These are phyloP conservation scores for Sebastes trivittatus DNA, from an alignment of 2,797 vertebrate genomes.

Conservation along the genomic window DNA sequence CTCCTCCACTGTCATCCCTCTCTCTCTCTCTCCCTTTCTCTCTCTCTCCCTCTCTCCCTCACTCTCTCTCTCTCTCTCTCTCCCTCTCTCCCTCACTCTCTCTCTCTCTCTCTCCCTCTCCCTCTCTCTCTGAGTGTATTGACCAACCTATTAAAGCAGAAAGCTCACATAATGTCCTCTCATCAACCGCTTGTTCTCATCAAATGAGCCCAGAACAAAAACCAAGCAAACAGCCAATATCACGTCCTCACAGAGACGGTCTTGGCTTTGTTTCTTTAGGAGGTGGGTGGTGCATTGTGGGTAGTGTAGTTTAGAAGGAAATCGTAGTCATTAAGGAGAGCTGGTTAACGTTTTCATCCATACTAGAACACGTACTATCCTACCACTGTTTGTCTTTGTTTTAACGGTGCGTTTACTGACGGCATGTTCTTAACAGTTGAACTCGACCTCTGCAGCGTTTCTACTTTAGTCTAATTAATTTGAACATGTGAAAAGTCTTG, in stretches of 20 bases:
- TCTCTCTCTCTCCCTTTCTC: neutral
- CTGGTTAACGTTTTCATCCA: neutral
- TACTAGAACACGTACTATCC: no score
- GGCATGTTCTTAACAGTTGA: neutral
- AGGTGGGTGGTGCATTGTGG: neutral
- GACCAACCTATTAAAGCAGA: slow-evolving; percentile 66
- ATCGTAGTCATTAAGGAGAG: neutral
- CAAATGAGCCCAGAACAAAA: slow-evolving; percentile 24
- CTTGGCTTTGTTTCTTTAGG: neutral
- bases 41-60: neutral
- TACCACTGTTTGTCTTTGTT: no score
- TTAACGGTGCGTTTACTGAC: neutral
- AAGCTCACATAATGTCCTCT: slow-evolving; percentile 58
- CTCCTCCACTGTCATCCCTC: neutral
- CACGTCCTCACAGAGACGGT: neutral
- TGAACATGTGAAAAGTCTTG: neutral
- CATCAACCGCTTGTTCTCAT: slow-evolving; percentile 49
- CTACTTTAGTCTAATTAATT: neutral
- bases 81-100: neutral
- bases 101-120: neutral
- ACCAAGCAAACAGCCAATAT: slow-evolving; percentile 7
- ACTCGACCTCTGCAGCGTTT: neutral
- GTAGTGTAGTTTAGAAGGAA: slow-evolving; percentile 6
- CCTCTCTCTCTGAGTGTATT: slow-evolving; percentile 20
- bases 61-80: neutral